Base-by-base conservation (phyloP, 2,888 invertebrate genomes). In the Calameuta idolon region DNA sequence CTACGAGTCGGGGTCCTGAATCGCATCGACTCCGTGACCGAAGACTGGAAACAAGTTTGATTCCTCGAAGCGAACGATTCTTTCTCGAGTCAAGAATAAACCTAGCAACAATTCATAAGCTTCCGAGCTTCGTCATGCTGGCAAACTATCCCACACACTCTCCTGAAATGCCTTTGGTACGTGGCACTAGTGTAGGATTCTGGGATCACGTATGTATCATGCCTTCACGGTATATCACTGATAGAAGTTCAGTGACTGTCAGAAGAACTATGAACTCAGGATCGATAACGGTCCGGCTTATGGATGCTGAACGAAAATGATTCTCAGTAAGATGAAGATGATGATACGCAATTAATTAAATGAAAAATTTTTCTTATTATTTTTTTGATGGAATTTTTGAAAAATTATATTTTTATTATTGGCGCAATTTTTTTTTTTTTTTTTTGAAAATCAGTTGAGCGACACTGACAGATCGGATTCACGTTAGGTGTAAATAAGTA, bases 61-160 rank as follows among this genome's bases (percentile, higher is more conserved):
- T 55, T 55, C 55, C 55, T 55, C 23, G 55, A 55, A 55, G 55
- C 23, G 23, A 23, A 9, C 79, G 80, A 84, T 80, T 82, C 82
- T 81, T 81, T 79, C 73, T 76, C 55, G 77, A 77, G 83, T 83
- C 81, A 82, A 87, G 84, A 87, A 88, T 87, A 87, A 83, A 71
- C 79, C 81, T 81, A 83, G 85, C 87, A 88, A 88, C 88, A 87
- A 89, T 87, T 87, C 84, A 80, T 79, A 76, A 81, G 83, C 86
- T 85, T 83, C 86, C 79, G 85, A 82, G 89, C 88, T 85, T 87
- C 87, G 88, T 89, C 89, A 89, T 88, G 83, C 88, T 88, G 84
- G 87, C 88, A 89, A 88, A 88, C 88, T 88, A 89, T 87, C 85
- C 82, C 80, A 79, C 77, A 75, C 73, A 79, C 76, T 78, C 76